Conservation (phyloP, 2,113 vertebrate species). For the Pholis gunnellus region DNA sequence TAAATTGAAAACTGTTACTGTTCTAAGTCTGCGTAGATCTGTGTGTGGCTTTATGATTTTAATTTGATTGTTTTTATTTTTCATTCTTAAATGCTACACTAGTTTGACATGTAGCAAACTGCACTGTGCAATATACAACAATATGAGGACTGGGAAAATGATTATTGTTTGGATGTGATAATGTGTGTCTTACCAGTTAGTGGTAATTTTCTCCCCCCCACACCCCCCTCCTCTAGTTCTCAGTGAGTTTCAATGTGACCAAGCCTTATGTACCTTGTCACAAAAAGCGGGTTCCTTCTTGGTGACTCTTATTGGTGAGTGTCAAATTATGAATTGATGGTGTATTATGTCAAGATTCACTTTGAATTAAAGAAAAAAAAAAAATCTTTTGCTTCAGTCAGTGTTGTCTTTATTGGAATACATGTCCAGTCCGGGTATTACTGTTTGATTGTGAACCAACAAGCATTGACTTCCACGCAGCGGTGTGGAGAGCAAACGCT, state of each 20-base stretch:
- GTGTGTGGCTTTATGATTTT: conserved; percentile 91
- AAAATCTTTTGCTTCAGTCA: conserved; percentile 93
- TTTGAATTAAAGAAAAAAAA: conserved; percentile 98
- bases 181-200: conserved; percentile 93
- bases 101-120: conserved; percentile 99
- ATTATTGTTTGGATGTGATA: conserved; percentile 93
- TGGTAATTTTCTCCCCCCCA: conserved; percentile 85
- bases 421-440: not conserved
- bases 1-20: conserved; percentile 92
- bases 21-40: conserved; percentile 89
- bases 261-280: conserved; percentile 99
- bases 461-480: too few species aligned
- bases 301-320: conserved; percentile 99
- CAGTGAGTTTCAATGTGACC: conserved; percentile 99
- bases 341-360: conserved; percentile 99
- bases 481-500: too few species aligned
- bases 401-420: conserved; percentile 34
- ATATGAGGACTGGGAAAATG: conserved; percentile 96
- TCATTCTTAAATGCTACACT: conserved; percentile 94
- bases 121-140: conserved; percentile 99
- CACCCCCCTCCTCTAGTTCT: conserved; percentile 89
- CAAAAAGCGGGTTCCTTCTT: conserved; percentile 99
- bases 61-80: conserved; percentile 84
- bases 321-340: conserved; percentile 99
- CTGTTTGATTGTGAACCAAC: too few species aligned